Evolutionary conservation across 1,140 invertebrate species (phyloP).

Genomic region (Lamellibrachia luymesi): DNA sequence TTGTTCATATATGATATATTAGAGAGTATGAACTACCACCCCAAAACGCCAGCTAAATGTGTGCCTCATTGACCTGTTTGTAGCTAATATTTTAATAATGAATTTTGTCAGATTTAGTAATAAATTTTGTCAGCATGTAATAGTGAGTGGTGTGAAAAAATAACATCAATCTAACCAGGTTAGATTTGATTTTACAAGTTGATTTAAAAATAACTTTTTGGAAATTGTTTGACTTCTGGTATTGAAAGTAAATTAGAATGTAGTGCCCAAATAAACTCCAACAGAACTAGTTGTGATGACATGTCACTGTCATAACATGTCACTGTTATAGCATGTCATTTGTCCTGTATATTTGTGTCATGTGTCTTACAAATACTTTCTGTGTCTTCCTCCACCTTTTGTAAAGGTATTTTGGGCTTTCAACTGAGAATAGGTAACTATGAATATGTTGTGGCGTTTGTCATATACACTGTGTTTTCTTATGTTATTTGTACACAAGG

Average conservation of each 20-base stretch:
- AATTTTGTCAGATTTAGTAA: too few species aligned
- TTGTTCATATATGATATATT: neutral
- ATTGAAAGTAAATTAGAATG: too few species aligned
- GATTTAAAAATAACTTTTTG: too few species aligned
- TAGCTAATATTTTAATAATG: neutral
- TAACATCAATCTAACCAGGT: too few species aligned
- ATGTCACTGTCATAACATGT: neutral
- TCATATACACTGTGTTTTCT: neutral
- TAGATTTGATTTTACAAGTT: too few species aligned
- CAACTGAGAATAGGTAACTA: slow-evolving; percentile 21
- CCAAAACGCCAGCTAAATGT: neutral
- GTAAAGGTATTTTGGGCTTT: slow-evolving; percentile 17
- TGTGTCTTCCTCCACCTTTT: neutral
- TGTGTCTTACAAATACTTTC: neutral
- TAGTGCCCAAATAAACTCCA: too few species aligned
- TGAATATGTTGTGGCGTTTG: neutral
- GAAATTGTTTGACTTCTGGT: too few species aligned
- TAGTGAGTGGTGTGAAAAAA: too few species aligned
- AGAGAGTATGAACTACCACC: neutral
- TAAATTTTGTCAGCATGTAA: too few species aligned
- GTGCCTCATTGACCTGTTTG: neutral
- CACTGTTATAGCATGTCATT: neutral
- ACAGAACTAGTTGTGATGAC: too few species aligned
- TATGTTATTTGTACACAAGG: neutral
- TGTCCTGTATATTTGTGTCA: neutral